Conservation (phyloP, 2,888 invertebrate species). For the Stenchaetothrips biformis region DNA sequence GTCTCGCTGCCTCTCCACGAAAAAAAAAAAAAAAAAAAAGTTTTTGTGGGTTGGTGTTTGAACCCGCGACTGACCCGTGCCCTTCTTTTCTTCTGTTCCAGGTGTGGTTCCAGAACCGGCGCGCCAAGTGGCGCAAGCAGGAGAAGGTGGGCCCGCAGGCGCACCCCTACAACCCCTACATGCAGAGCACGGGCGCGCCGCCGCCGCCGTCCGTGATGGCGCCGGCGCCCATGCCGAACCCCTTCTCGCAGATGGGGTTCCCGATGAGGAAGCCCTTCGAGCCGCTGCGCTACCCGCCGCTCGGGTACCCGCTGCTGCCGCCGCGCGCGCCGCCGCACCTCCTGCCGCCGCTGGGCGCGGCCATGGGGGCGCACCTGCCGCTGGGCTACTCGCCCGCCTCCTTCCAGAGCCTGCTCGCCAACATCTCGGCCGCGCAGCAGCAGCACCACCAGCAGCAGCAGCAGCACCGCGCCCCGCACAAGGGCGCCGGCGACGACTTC, state of each 20-base stretch:
- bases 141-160: slow-evolving; percentile 88
- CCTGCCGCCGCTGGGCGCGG: slow-evolving; percentile 51
- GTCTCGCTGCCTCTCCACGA: neutral
- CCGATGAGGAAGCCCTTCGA: slow-evolving; percentile 71
- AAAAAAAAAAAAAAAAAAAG: too few species aligned
- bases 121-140: slow-evolving; percentile 90
- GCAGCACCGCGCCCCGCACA: neutral
- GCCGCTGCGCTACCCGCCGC: slow-evolving; percentile 67
- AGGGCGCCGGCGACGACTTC: slow-evolving; percentile 42
- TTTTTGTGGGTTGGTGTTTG: too few species aligned
- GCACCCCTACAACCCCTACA: slow-evolving; percentile 84
- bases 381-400: slow-evolving; percentile 54
- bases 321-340: slow-evolving; percentile 50
- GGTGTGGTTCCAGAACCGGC: slow-evolving; percentile 92
- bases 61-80: too few species aligned
- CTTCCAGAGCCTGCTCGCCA: slow-evolving; percentile 80
- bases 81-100: slow-evolving; percentile 50
- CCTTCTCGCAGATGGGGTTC: slow-evolving; percentile 73
- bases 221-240: slow-evolving; percentile 73
- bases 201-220: slow-evolving; percentile 53
- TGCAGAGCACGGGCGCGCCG: slow-evolving; percentile 57
- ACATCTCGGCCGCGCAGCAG: slow-evolving; percentile 62
- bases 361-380: slow-evolving; percentile 44
- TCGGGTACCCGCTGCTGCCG: slow-evolving; percentile 61
- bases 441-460: slow-evolving; percentile 49